Percentiles rank a stretch among this genome's conserved stretches.
Evolutionary conservation across 2,113 vertebrate genomes (phyloP).

Genomic region (Colaptes auratus): DNA sequence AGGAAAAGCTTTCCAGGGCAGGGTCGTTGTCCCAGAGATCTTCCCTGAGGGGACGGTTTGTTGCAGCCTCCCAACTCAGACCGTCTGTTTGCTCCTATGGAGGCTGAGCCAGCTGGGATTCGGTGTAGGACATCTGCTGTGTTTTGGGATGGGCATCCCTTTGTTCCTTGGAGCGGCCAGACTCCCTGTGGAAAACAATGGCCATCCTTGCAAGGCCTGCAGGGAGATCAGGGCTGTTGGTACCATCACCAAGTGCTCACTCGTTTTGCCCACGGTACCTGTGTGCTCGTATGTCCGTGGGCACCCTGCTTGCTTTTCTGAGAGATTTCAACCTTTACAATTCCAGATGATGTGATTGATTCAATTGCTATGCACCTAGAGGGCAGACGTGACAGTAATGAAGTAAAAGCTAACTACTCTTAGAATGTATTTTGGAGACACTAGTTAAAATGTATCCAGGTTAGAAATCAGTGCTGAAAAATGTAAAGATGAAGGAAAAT

Average conservation of each 20-base stretch:
- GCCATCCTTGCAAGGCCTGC: background rate
- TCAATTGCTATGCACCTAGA: background rate
- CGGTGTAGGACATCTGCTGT: background rate
- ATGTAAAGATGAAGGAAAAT: background rate
- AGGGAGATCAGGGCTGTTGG: background rate
- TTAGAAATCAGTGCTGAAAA: background rate
- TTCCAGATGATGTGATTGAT: background rate
- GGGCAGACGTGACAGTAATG: rapidly evolving
- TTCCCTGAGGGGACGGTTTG: background rate
- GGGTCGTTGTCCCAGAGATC: conserved; percentile 3
- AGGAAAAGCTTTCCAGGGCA: background rate
- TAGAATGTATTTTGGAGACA: background rate
- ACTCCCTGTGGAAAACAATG: background rate
- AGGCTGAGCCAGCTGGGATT: background rate
- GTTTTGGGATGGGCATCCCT: conserved; percentile 24
- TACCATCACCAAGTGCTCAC: rapidly evolving
- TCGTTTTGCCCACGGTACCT: background rate
- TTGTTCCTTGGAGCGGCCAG: background rate
- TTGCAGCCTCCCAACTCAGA: background rate
- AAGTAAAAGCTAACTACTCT: background rate
- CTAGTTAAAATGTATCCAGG: background rate
- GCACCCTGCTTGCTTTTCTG: background rate
- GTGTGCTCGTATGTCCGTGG: rapidly evolving
- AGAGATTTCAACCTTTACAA: background rate
- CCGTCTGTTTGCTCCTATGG: background rate